phyloP scores from a whole-genome alignment of 1,140 invertebrate genomes.

The Drosophila santomea region DNA sequence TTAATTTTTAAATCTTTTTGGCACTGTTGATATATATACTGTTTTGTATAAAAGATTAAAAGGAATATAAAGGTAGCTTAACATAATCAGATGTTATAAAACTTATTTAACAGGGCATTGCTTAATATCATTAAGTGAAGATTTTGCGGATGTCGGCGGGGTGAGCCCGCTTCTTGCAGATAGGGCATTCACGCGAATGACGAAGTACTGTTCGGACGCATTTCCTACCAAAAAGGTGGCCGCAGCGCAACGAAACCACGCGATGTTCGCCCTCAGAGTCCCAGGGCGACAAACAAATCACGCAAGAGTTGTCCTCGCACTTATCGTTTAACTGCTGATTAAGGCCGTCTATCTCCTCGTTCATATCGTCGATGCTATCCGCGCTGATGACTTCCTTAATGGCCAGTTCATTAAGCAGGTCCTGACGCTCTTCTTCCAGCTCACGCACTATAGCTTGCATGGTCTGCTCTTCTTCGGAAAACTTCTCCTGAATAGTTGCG shows the following conservation, averaged over 20 bases:
- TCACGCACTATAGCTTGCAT: constrained; percentile 24
- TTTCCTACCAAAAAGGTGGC: constrained; percentile 13
- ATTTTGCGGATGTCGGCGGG: constrained; percentile 14
- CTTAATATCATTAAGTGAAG: neutral
- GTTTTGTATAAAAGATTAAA: no score
- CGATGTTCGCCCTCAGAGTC: constrained; percentile 5
- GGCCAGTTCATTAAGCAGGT: constrained; percentile 1
- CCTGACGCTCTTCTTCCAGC: constrained; percentile 6
- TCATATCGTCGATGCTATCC: constrained; percentile 12
- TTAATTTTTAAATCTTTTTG: no score
- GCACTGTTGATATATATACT: no score
- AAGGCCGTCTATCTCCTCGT: constrained; percentile 5
- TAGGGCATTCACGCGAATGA: neutral
- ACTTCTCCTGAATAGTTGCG: constrained; percentile 25
- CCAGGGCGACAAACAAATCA: constrained; percentile 10
- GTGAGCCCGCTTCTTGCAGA: constrained; percentile 18
- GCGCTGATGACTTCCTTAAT: neutral
- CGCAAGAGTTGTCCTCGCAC: neutral
- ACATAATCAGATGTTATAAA: no score
- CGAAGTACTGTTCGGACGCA: constrained; percentile 10
- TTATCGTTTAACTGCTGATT: neutral
- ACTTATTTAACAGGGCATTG: no score
- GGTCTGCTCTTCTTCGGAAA: constrained; percentile 7
- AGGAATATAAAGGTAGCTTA: no score
- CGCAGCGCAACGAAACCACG: constrained; percentile 11